Evolutionary conservation across 2,113 vertebrate genomes (phyloP).

Genomic region (Myodes glareolus): DNA sequence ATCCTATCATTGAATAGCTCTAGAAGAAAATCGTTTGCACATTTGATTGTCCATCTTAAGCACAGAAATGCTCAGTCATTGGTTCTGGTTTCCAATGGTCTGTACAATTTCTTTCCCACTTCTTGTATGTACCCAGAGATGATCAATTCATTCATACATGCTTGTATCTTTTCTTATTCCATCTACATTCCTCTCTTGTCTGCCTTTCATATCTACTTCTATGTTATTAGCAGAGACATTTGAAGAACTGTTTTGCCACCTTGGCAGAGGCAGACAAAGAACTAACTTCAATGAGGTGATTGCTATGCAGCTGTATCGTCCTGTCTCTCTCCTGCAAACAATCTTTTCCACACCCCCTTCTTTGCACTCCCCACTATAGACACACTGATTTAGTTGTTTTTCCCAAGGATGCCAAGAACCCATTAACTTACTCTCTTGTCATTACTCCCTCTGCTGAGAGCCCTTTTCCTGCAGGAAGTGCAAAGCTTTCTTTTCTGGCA

Average conservation of each 20-base stretch:
- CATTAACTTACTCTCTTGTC: not conserved
- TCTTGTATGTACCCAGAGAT: not conserved
- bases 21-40: not conserved
- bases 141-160: not conserved
- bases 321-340: not conserved
- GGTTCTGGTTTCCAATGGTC: not conserved
- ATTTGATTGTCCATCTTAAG: not conserved
- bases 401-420: not conserved
- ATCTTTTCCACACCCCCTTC: not conserved
- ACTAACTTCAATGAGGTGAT: rapidly evolving
- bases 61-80: not conserved
- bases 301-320: not conserved
- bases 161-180: not conserved
- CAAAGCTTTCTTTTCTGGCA: not conserved
- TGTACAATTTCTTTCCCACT: not conserved
- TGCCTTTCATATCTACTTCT: not conserved
- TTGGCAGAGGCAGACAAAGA: not conserved
- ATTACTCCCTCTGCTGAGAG: not conserved
- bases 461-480: not conserved
- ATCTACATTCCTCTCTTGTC: not conserved
- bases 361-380: not conserved
- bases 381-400: not conserved
- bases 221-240: not conserved
- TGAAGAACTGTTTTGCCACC: not conserved
- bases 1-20: not conserved